A percentile compares a stretch with the other conserved stretches of the same genome.
These are phyloP conservation scores for Trachelus troglodyta DNA, from an alignment of 2,888 invertebrate species.

Conservation along the genomic window DNA sequence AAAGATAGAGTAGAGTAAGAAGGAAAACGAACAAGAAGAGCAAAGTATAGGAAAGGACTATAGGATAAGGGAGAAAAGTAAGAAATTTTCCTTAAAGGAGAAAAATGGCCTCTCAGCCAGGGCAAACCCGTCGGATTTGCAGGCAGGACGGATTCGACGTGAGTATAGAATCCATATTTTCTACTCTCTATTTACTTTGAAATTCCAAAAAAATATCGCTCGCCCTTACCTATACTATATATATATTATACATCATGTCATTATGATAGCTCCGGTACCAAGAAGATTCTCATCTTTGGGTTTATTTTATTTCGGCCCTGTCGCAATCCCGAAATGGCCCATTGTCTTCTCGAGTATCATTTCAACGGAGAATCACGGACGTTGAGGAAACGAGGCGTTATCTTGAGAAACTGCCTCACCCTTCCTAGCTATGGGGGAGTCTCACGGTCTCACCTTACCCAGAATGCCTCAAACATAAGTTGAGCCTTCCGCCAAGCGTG, in stretches of 20 bases:
- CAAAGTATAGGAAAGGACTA: slow-evolving; percentile 6
- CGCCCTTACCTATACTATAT: neutral
- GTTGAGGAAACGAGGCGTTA: slow-evolving; percentile 17
- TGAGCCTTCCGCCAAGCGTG: neutral
- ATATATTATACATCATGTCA: neutral
- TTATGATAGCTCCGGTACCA: neutral
- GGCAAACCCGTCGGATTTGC: neutral
- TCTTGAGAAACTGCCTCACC: slow-evolving; percentile 17
- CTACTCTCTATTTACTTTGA: too few species aligned
- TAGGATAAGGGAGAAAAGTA: neutral
- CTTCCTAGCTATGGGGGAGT: neutral
- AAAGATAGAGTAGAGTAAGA: slow-evolving; percentile 1
- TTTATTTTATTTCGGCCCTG: slow-evolving; percentile 9
- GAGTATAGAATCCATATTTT: too few species aligned
- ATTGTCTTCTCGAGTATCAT: slow-evolving; percentile 8
- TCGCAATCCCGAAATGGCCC: slow-evolving; percentile 5
- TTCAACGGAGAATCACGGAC: slow-evolving; percentile 12
- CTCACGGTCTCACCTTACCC: slow-evolving; percentile 14
- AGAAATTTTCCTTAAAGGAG: neutral
- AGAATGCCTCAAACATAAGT: neutral
- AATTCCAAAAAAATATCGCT: too few species aligned
- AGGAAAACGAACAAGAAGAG: slow-evolving; percentile 19
- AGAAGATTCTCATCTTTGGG: neutral
- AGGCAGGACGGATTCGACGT: too few species aligned
- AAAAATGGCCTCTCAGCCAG: neutral